Percentiles rank a stretch among this genome's conserved stretches.
Conservation (phyloP, 2,888 invertebrate genomes). For the Notocelia uddmanniana region DNA sequence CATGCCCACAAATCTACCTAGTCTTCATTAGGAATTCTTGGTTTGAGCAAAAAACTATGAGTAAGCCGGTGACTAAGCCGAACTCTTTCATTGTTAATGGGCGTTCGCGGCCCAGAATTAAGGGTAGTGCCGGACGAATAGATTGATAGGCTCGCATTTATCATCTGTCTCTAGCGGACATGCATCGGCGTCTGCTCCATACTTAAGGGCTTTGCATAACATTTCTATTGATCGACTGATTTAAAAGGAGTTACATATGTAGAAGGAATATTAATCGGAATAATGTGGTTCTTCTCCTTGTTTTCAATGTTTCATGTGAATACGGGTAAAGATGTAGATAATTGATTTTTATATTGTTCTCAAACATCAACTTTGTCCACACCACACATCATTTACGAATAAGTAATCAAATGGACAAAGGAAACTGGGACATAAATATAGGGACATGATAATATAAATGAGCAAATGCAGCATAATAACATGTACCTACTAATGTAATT, state of each 20-base stretch:
- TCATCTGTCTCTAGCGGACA: slow-evolving; percentile 3
- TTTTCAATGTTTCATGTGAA: no score
- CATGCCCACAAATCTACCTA: no score
- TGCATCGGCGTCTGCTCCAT: neutral
- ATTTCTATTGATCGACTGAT: neutral
- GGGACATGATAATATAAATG: neutral
- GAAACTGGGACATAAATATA: neutral
- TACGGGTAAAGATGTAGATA: no score
- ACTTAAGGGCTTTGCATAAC: neutral
- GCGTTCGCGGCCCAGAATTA: neutral
- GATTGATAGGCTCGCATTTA: slow-evolving; percentile 18
- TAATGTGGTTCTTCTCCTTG: no score
- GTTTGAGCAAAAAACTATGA: slow-evolving; percentile 30
- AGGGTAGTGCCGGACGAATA: slow-evolving; percentile 10
- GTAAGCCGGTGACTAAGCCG: slow-evolving; percentile 28
- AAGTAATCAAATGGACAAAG: neutral
- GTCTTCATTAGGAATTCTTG: slow-evolving; percentile 13
- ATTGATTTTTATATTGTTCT: no score
- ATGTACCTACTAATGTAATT: neutral
- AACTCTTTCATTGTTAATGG: slow-evolving; percentile 27
- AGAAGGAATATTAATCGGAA: neutral
- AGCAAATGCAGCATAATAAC: neutral
- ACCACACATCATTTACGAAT: no score
- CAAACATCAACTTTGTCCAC: neutral
- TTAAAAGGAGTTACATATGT: neutral